These are phyloP conservation scores for Zaprionus bogoriensis DNA, from an alignment of 2,888 invertebrate species.

Conservation along the genomic window DNA sequence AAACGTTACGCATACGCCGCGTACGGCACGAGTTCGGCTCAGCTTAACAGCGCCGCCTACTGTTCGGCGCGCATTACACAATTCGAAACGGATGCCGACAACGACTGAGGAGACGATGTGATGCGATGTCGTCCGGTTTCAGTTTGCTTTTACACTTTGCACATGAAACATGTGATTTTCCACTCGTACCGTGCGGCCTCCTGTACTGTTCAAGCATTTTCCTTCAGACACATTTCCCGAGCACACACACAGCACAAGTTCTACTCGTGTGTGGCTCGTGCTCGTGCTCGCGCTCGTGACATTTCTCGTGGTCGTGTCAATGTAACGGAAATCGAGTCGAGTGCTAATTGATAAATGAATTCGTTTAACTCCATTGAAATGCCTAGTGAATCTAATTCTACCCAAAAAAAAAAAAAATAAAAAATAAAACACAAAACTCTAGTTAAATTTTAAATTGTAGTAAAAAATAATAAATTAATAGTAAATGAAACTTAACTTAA, in stretches of 20 bases:
- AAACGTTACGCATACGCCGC: slow-evolving; percentile 48
- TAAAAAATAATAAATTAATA: neutral
- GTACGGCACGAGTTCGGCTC: slow-evolving; percentile 21
- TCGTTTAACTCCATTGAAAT: slow-evolving; percentile 21
- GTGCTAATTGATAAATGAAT: slow-evolving; percentile 40
- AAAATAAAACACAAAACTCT: neutral
- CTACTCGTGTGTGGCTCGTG: slow-evolving; percentile 28
- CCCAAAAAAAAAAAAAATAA: neutral
- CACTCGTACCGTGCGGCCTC: slow-evolving; percentile 42
- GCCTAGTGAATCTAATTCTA: slow-evolving; percentile 12
- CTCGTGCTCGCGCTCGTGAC: slow-evolving; percentile 1
- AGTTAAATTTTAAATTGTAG: neutral
- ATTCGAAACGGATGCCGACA: slow-evolving; percentile 1
- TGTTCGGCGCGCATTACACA: slow-evolving; percentile 17
- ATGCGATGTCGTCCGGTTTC: slow-evolving; percentile 37
- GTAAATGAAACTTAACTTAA: neutral
- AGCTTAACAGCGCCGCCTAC: slow-evolving; percentile 26
- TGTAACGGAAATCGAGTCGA: slow-evolving; percentile 52
- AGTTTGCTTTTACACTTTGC: slow-evolving; percentile 81
- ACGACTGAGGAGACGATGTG: neutral
- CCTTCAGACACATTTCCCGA: slow-evolving; percentile 42
- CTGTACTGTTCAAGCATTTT: slow-evolving; percentile 54
- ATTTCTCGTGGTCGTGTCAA: slow-evolving; percentile 27
- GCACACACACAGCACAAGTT: slow-evolving; percentile 31
- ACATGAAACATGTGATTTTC: slow-evolving; percentile 78